Conservation (phyloP, 2,888 invertebrate genomes). For the Spilosoma lubricipeda region DNA sequence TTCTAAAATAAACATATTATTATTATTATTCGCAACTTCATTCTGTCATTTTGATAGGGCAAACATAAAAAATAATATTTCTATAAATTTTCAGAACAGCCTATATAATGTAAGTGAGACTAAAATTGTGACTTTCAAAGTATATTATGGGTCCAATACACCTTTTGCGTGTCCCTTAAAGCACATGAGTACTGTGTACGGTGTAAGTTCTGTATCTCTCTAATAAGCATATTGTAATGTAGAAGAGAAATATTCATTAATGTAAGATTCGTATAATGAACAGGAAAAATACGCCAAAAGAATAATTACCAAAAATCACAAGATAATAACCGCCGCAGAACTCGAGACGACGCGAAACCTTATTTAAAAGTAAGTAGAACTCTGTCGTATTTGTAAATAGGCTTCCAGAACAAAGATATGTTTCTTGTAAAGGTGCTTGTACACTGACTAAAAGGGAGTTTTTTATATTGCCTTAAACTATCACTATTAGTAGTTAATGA, state of each 20-base stretch:
- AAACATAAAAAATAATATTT: no score
- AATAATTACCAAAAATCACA: conserved; percentile 10
- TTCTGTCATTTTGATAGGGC: no score
- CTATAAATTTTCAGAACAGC: no score
- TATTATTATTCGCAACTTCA: no score
- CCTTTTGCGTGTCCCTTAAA: background rate
- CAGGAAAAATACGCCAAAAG: background rate
- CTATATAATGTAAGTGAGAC: no score
- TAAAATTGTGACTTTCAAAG: background rate
- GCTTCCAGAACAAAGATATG: conserved; percentile 15
- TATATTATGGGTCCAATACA: no score
- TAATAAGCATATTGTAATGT: background rate
- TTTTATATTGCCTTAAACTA: background rate
- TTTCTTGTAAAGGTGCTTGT: conserved; percentile 6
- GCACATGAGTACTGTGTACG: background rate
- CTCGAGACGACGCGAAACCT: conserved; percentile 8
- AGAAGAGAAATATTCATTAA: background rate
- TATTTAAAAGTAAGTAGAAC: conserved; percentile 22
- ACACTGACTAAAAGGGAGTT: background rate
- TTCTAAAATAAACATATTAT: no score
- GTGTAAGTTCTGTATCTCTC: background rate
- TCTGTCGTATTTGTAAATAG: conserved; percentile 12
- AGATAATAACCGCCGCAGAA: conserved; percentile 12
- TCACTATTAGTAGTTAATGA: no score
- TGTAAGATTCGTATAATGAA: background rate